Percentiles rank a stretch among this genome's conserved stretches.
phyloP scores from a whole-genome alignment of 2,888 invertebrate species.

The Calliphora vomitoria region DNA sequence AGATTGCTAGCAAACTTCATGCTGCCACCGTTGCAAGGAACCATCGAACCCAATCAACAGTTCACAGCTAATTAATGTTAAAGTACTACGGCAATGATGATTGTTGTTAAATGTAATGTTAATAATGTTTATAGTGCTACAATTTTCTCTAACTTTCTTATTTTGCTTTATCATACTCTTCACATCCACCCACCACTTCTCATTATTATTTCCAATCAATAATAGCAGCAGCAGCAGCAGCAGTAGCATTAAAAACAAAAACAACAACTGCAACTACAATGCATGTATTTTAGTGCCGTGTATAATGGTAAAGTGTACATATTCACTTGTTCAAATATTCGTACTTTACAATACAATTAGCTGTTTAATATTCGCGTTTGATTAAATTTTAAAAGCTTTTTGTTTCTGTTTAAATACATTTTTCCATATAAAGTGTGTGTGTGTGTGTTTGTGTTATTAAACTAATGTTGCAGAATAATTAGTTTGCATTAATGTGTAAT shows the following conservation, averaged over 20 bases:
- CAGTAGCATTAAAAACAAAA: too few relatives aligned
- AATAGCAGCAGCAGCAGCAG: slow-evolving; percentile 2
- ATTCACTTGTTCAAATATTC: neutral
- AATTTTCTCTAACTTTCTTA: neutral
- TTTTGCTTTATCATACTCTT: neutral
- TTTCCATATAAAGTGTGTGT: slow-evolving; percentile 2
- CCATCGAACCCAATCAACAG: slow-evolving; percentile 38
- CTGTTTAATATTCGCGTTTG: slow-evolving; percentile 36
- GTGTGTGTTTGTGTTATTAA: slow-evolving; percentile 28
- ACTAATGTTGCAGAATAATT: slow-evolving; percentile 67
- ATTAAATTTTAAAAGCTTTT: slow-evolving; percentile 32
- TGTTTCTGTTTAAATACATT: slow-evolving; percentile 15
- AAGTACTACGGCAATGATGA: slow-evolving; percentile 33
- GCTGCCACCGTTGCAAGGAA: neutral
- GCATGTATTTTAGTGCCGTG: neutral
- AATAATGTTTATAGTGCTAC: slow-evolving; percentile 42
- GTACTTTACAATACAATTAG: neutral
- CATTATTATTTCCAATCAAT: slow-evolving; percentile 36
- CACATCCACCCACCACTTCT: neutral
- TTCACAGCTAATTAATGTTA: slow-evolving; percentile 47
- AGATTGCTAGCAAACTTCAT: neutral
- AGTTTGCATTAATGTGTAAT: slow-evolving; percentile 22
- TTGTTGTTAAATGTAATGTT: slow-evolving; percentile 52
- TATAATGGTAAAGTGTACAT: neutral
- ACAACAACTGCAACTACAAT: neutral